These are phyloP conservation scores for Pelodiscus sinensis DNA, from an alignment of 2,113 vertebrate species.

Conservation along the genomic window DNA sequence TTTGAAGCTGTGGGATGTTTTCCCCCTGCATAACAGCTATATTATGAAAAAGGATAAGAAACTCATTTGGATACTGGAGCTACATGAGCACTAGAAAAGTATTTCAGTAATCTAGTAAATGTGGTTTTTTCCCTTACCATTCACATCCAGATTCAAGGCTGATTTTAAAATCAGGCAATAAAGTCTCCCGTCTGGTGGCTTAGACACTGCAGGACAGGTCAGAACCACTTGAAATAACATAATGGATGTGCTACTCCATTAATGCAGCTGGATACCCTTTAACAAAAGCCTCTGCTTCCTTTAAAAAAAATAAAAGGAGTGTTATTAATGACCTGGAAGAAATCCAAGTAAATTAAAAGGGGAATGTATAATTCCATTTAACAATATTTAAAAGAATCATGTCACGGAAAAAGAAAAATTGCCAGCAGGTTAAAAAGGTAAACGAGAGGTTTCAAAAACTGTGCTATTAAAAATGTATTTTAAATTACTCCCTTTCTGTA, in stretches of 20 bases:
- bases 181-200: not conserved
- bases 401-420: not conserved
- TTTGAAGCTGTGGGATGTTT: not conserved
- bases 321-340: not conserved
- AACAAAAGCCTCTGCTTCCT: not conserved
- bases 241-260: not conserved
- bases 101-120: not conserved
- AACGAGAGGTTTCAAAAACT: not conserved
- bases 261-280: not conserved
- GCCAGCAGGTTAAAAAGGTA: not conserved
- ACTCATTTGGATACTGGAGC: not conserved
- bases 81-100: not conserved
- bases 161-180: not conserved
- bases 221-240: not conserved
- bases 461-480: not conserved
- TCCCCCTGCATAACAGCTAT: not conserved
- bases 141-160: not conserved
- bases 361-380: not conserved
- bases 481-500: not conserved
- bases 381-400: not conserved
- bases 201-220: not conserved
- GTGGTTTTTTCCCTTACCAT: not conserved
- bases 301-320: not conserved
- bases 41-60: not conserved
- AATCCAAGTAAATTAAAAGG: not conserved